Base-by-base conservation (phyloP, 1,140 invertebrate genomes). In the Habropoda laboriosa region DNA sequence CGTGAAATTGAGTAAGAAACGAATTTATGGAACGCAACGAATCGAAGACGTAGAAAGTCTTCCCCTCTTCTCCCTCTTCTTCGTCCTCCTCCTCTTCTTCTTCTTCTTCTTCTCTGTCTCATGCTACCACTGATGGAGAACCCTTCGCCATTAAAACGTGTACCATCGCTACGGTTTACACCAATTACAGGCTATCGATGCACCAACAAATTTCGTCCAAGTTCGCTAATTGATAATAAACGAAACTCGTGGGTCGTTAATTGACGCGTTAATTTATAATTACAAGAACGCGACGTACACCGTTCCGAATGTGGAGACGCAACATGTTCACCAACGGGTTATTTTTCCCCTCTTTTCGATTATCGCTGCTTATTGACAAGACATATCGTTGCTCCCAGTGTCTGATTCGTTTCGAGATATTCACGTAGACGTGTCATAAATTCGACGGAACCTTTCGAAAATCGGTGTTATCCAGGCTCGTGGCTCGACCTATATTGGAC, bases 1-100 rank as follows among this genome's bases (percentile, higher is more conserved):
- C 71, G 71, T 74, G 58, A 74, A 74, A 74, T 74, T 49, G 57
- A 74, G 71, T 58, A 61, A 74, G 58, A 74, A 74, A 74, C 72
- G 58, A 74, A 74, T 74, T 74, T 74, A 74, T 74, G 72, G 24
- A 74, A 51, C 58, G 72, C 72, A 47, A 51, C 72, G 72, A 74
- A 74, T 74, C 72, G 60, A 74, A 74, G n/a, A 64, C 45, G 72
- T 64, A 53, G 58, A 64, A 64, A 74, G 71, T 74, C 24, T 12
- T 18, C 24, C 67, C 49, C n/a, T 18, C 35, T 55, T 13, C n/a
- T n/a, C n/a, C n/a, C n/a, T n/a, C n/a, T n/a, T n/a, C n/a, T n/a
- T n/a, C n/a, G n/a, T n/a, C n/a, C n/a, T n/a, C n/a, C n/a, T n/a
- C n/a, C n/a, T n/a, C n/a, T n/a, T n/a, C n/a, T n/a, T n/a, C n/a